These are phyloP conservation scores for Malurus cyaneus DNA, from an alignment of 2,113 vertebrate genomes.

Conservation along the genomic window DNA sequence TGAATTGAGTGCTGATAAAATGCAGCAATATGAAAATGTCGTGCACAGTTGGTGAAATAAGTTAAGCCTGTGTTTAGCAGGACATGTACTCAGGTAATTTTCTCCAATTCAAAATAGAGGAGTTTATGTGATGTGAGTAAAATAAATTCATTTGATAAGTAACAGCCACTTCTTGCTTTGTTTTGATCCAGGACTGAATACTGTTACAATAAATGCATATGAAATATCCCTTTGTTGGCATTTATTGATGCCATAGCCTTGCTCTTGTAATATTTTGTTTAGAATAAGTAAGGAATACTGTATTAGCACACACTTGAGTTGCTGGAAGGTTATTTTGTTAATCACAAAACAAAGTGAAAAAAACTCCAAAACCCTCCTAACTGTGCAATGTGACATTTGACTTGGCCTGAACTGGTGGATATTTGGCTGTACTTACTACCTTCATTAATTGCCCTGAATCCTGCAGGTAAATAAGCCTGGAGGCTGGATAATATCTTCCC, in stretches of 20 bases:
- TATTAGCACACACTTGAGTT: not conserved
- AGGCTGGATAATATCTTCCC: not conserved
- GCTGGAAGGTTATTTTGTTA: not conserved
- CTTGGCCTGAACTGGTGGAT: not conserved
- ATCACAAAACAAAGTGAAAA: not conserved
- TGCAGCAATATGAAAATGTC: not conserved
- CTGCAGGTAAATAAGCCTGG: not conserved
- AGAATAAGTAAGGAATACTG: not conserved
- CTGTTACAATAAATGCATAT: not conserved
- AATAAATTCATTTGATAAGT: not conserved
- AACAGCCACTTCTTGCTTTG: not conserved
- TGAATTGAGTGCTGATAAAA: not conserved
- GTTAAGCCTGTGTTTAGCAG: not conserved
- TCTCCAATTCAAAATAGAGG: not conserved
- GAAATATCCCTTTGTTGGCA: not conserved
- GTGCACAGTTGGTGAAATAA: not conserved
- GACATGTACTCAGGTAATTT: not conserved
- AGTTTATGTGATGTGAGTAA: not conserved
- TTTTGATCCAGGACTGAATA: not conserved
- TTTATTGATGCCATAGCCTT: not conserved
- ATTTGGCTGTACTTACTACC: not conserved
- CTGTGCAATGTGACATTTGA: not conserved
- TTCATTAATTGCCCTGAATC: not conserved
- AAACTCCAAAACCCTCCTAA: not conserved
- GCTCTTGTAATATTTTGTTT: not conserved